phyloP scores from a whole-genome alignment of 92 coral and sea anemone genomes.

The Heliopora coerulea region DNA sequence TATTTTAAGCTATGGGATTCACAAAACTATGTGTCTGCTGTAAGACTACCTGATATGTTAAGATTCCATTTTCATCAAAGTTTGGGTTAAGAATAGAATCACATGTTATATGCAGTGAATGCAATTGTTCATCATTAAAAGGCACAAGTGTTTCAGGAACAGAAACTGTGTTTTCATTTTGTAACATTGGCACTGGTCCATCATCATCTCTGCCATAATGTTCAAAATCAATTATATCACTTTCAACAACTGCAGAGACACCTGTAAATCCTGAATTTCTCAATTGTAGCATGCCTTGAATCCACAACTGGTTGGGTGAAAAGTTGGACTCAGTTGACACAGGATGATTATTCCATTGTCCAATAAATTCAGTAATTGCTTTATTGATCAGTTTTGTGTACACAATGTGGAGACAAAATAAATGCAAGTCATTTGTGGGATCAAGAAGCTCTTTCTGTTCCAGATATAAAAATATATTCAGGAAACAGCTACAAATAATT shows the following conservation, averaged over 20 bases:
- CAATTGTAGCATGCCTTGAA: conserved; percentile 2
- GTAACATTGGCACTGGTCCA: not conserved
- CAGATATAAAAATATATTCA: conserved; percentile 4
- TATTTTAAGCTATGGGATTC: too few species aligned
- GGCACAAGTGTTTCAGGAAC: conserved; percentile 13
- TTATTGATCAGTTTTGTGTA: not conserved
- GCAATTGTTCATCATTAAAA: not conserved
- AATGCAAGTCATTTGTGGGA: not conserved
- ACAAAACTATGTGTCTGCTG: not conserved
- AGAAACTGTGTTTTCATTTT: not conserved
- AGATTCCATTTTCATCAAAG: conserved; percentile 6
- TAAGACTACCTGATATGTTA: not conserved
- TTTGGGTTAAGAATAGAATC: not conserved
- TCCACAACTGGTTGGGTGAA: conserved; percentile 25
- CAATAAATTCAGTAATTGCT: conserved; percentile 5
- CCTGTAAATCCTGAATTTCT: conserved; percentile 9
- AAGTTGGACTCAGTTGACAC: conserved; percentile 20
- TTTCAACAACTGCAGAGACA: not conserved
- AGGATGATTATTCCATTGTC: conserved; percentile 24
- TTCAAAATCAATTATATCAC: not conserved
- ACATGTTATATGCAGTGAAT: not conserved
- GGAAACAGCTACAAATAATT: not conserved
- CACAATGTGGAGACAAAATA: conserved; percentile 6
- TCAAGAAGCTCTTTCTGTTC: conserved; percentile 2
- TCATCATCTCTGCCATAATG: conserved; percentile 10